Percentiles rank a stretch among this genome's conserved stretches.
Evolutionary conservation across 2,888 invertebrate species (phyloP).

Genomic region (Dichetophora obliterata): DNA sequence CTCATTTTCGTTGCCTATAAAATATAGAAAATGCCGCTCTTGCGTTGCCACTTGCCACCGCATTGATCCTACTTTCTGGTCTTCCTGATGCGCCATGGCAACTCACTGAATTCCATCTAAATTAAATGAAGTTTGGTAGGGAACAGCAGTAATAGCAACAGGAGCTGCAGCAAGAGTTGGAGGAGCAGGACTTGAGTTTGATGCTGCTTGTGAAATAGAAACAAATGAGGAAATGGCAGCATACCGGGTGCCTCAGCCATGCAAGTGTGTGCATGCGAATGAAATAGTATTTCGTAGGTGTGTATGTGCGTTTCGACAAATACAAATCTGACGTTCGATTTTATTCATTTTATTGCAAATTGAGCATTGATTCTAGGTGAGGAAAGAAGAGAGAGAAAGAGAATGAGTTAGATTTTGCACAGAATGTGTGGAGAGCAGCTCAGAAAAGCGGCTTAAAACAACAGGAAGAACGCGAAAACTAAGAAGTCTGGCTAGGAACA

Average conservation of each 20-base stretch:
- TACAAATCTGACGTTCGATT: constrained; percentile 7
- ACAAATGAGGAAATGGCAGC: neutral
- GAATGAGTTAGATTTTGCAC: too few relatives aligned
- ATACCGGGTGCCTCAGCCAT: neutral
- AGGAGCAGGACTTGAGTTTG: constrained; percentile 10
- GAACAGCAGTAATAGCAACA: neutral
- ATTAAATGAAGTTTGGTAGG: constrained; percentile 26
- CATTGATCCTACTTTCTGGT: neutral
- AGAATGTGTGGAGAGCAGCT: too few relatives aligned
- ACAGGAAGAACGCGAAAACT: neutral
- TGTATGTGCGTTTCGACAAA: neutral
- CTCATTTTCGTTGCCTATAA: constrained; percentile 62
- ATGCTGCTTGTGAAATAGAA: neutral
- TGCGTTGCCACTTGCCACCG: constrained; percentile 27
- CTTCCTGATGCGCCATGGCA: neutral
- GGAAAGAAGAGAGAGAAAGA: neutral
- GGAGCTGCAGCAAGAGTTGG: too few relatives aligned
- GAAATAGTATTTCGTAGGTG: neutral
- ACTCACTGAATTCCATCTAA: constrained; percentile 6
- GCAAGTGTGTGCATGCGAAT: neutral
- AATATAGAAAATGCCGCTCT: constrained; percentile 50
- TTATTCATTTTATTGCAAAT: constrained; percentile 8
- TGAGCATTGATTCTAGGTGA: neutral
- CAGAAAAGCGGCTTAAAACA: neutral
- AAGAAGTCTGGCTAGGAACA: neutral